Conservation (phyloP, 2,797 vertebrate species). For the Poecile montanus region DNA sequence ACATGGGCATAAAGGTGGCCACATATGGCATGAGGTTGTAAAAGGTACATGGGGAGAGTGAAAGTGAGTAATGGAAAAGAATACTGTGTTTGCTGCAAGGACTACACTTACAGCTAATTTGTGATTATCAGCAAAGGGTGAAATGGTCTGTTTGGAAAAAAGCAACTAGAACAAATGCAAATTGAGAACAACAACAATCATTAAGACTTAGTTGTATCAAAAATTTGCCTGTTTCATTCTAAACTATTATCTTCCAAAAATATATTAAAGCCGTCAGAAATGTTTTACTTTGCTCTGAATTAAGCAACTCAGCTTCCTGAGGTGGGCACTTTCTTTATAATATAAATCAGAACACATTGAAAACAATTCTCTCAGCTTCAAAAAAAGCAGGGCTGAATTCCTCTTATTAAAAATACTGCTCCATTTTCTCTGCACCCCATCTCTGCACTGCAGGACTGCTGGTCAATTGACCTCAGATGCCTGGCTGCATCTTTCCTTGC, state of each 20-base stretch:
- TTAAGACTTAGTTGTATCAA: background rate
- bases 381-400: background rate
- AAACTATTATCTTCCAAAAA: background rate
- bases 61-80: background rate
- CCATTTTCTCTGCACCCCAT: background rate
- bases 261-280: background rate
- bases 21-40: background rate
- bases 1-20: background rate
- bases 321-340: background rate
- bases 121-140: background rate
- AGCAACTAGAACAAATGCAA: background rate
- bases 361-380: background rate
- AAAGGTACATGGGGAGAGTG: background rate
- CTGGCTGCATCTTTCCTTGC: background rate
- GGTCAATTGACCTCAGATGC: background rate
- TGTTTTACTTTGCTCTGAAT: background rate
- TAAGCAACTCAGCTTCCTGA: background rate
- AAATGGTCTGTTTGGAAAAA: background rate
- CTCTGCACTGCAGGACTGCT: background rate
- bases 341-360: background rate
- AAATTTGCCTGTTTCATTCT: background rate
- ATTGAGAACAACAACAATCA: background rate
- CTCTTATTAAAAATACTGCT: background rate
- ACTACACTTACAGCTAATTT: background rate
- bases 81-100: background rate